Evolutionary conservation across 2,888 invertebrate genomes (phyloP).

Genomic region (Mesoligia furuncula): DNA sequence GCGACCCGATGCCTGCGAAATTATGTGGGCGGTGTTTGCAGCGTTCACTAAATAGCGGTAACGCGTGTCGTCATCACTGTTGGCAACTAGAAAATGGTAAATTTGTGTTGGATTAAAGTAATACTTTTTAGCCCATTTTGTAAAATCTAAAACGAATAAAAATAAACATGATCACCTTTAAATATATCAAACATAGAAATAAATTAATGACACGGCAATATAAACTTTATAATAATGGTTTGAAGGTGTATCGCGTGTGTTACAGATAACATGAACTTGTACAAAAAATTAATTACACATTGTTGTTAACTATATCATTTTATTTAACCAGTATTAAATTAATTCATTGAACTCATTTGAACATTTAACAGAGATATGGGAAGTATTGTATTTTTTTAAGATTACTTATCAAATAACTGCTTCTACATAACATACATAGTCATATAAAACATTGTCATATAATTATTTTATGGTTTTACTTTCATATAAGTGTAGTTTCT

Average conservation of each 20-base stretch:
- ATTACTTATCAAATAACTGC: conserved; percentile 26
- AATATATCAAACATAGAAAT: conserved; percentile 41
- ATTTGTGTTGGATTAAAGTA: conserved; percentile 64
- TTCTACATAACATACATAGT: conserved; percentile 39
- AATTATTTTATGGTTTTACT: conserved; percentile 52
- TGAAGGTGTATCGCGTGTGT: conserved; percentile 30
- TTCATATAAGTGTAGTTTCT: conserved; percentile 57
- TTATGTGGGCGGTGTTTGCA: conserved; percentile 99
- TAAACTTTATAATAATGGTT: conserved; percentile 34
- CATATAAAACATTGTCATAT: conserved; percentile 49
- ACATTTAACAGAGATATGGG: conserved; percentile 25
- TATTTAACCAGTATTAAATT: conserved; percentile 70
- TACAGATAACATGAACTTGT: conserved; percentile 56
- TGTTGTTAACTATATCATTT: conserved; percentile 46
- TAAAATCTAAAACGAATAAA: conserved; percentile 63
- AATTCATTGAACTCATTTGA: conserved; percentile 57
- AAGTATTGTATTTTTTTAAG: conserved; percentile 33
- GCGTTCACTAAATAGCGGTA: conserved; percentile 98
- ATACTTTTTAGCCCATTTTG: conserved; percentile 62
- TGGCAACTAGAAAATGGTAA: conserved; percentile 68
- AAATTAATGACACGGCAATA: conserved; percentile 37
- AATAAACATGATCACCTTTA: conserved; percentile 48
- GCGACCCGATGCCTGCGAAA: conserved; percentile 97
- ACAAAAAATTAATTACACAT: conserved; percentile 58
- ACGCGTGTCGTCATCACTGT: conserved; percentile 67